A percentile compares a stretch with the other conserved stretches of the same genome.
phyloP scores from a whole-genome alignment of 2,797 vertebrate species.

The Hydrolagus colliei region DNA sequence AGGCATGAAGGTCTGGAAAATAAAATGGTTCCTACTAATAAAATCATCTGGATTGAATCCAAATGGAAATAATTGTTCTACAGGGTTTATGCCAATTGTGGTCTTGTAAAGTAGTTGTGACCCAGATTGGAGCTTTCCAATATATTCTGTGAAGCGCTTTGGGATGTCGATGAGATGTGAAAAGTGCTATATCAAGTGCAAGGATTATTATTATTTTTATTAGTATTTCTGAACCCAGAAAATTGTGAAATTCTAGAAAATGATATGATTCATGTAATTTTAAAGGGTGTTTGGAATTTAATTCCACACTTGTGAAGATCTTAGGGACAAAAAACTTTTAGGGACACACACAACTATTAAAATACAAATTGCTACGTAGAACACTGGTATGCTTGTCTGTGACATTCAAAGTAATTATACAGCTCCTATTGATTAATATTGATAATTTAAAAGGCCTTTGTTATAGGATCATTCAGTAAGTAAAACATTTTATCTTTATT shows the following conservation, averaged over 20 bases:
- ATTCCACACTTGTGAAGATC: not conserved
- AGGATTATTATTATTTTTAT: too few relatives aligned
- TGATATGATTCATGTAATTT: not conserved
- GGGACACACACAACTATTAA: not conserved
- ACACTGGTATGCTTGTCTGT: not conserved
- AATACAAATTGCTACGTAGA: not conserved
- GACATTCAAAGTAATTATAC: not conserved
- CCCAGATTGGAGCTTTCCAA: not conserved
- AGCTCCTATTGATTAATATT: too few relatives aligned
- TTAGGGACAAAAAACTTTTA: not conserved
- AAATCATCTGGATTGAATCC: not conserved
- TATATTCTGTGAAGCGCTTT: too few relatives aligned
- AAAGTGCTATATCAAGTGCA: too few relatives aligned
- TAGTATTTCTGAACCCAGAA: not conserved
- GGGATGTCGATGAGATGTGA: too few relatives aligned
- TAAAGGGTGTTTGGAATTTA: not conserved
- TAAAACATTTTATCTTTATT: too few relatives aligned
- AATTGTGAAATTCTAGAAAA: not conserved
- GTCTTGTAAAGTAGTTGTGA: not conserved
- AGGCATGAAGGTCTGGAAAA: too few relatives aligned
- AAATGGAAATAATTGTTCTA: not conserved
- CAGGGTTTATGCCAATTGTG: not conserved
- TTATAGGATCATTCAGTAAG: too few relatives aligned
- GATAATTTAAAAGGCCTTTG: too few relatives aligned
- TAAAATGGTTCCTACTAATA: too few relatives aligned